Evolutionary conservation across 2,888 invertebrate species (phyloP), one percentile per base, ranked within the genome.

Genomic region (Epistrophella euchroma): DNA sequence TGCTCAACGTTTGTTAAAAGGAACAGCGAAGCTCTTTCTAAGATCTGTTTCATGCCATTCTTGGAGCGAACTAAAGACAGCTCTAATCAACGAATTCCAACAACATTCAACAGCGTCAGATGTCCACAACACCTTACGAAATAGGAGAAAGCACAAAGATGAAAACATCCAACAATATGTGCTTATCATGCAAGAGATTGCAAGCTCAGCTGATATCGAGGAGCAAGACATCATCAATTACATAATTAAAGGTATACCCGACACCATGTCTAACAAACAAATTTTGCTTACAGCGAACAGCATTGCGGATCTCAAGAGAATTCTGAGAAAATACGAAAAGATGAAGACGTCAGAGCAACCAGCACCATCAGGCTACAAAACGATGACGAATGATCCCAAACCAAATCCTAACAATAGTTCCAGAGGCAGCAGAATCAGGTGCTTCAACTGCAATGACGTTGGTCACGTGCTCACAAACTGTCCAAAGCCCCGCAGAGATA

Each of bases 231-330:
- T 81, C 17, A 70, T 81, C 15, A 45, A 70, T n/a, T 66, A 75
- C 25, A 71, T 82, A 7, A 66, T 76, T 11, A 64, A 72, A 47
- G 71, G 82, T 52, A 81, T 81, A 25, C 75, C 55, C 6, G 81
- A 81, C 35, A 32, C 62, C 11, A 40, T 25, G 25, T 2, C 28
- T 25, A 81, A 81, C 17, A 82, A 77, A 43, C 43, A 71, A 62
- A 13, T 77, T 70, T 19, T 47, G 10, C 47, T 47, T 19, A 58
- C 70, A 40, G 70, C 58, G 15, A 58, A 72, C n/a, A 56, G 13
- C 13, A 28, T 58, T 17, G 15, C 56, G 9, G 28, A 72, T 32
- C 19, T 60, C 9, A 72, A 56, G 15, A 15, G 7, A 17, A 15
- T 43, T n/a, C n/a, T 68, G 22, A 68, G 66, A 2, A 70, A 17